Base-by-base conservation (phyloP, 2,888 invertebrate genomes). In the Eupithecia insigniata region DNA sequence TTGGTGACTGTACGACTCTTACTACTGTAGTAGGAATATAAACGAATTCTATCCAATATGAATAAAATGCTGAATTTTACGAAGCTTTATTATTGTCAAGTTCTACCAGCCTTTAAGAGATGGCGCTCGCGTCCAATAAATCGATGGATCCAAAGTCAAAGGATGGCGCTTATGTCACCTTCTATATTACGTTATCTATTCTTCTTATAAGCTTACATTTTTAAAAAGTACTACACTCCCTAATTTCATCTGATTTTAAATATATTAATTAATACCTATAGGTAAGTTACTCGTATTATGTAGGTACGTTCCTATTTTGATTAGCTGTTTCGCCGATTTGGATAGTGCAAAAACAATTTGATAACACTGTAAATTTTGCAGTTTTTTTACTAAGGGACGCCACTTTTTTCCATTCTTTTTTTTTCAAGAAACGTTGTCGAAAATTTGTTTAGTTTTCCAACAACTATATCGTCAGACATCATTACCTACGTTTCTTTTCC, bases 101-200 rank as follows among this genome's bases (percentile, higher is more conserved):
- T 64, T 34, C 64, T 64, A 6, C 18, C 14, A 12, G 14, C 8
- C 34, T 22, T 0, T 26, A 39, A 26, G 12, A 64, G 64, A 64
- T 64, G 64, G 64, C 64, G 36, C 36, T 36, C 5, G 22, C 36
- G 16, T 26, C 26, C 30, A 36, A 64, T 34, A 64, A 26, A 64
- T 64, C 64, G 64, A 64, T 64, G 64, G 36, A 36, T 34, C 22
- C 14, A 36, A 62, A 26, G 12, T 22, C 16, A 14, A n/a, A 26
- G 14, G 64, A 34, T 64, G 64, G 64, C 64, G 36, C 26, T 64
- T 18, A 30, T 18, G 30, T 30, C 10, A 8, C 1, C 4, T 18
- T 6, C 14, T 5, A 30, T 58, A 28, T 60, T 18, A 28, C n/a
- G 18, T 2, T 30, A 7, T n/a, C n/a, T n/a, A 30, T 14, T 26